Evolutionary conservation across 2,888 invertebrate species (phyloP).

Genomic region (Conchocele bisecta): DNA sequence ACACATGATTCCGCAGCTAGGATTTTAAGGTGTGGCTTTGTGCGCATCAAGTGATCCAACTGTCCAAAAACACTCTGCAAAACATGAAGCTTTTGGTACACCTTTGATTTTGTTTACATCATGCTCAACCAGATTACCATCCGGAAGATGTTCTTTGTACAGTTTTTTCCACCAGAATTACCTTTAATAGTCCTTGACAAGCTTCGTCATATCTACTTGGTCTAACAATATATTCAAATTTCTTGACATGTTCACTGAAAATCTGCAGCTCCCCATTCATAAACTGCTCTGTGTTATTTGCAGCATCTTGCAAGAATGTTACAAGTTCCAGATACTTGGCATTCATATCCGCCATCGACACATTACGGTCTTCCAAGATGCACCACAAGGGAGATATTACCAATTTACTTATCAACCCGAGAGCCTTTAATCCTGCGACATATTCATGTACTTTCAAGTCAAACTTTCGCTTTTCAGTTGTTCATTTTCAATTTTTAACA

Average conservation of each 20-base stretch:
- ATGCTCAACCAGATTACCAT: not conserved
- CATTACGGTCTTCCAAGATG: conserved; percentile 19
- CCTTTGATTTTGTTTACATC: not conserved
- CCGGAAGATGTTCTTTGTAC: conserved; percentile 12
- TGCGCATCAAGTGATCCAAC: conserved; percentile 16
- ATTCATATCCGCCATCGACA: conserved; percentile 33
- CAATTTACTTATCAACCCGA: conserved; percentile 13
- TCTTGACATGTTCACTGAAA: conserved; percentile 8
- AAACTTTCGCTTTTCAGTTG: not conserved
- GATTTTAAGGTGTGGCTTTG: conserved; percentile 15
- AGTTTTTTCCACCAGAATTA: conserved; percentile 11
- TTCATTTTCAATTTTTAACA: conserved; percentile 7
- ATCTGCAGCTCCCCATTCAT: conserved; percentile 10
- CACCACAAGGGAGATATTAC: conserved; percentile 33
- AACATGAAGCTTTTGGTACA: conserved; percentile 18
- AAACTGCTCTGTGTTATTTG: conserved; percentile 10
- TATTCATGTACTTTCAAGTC: conserved; percentile 20
- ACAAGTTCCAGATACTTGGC: conserved; percentile 18
- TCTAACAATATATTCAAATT: not conserved
- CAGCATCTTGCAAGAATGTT: conserved; percentile 15
- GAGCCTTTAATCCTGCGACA: conserved; percentile 22
- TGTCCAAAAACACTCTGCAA: conserved; percentile 37
- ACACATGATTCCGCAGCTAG: conserved; percentile 21
- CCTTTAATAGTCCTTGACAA: conserved; percentile 1
- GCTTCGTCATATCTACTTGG: not conserved